These are phyloP conservation scores for Luscinia luscinia DNA, from an alignment of 2,797 vertebrate genomes.

Conservation along the genomic window DNA sequence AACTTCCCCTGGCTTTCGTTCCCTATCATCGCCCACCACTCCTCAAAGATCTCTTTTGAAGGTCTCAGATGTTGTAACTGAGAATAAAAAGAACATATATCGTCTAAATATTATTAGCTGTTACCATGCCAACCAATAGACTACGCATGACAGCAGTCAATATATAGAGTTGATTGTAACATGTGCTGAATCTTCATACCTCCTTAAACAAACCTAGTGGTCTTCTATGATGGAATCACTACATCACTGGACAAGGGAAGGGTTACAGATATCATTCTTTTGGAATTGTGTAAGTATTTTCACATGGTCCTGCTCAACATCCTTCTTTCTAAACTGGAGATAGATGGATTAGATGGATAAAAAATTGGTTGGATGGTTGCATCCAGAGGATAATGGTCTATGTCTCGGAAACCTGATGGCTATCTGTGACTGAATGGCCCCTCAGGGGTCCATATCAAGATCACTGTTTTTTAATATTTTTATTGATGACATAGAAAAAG, in stretches of 20 bases:
- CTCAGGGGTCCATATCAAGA: background rate
- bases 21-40: background rate
- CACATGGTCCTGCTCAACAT: accelerated
- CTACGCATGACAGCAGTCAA: background rate
- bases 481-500: background rate
- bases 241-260: background rate
- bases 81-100: background rate
- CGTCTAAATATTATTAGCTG: background rate
- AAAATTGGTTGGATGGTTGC: background rate
- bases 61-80: background rate
- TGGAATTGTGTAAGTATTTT: background rate
- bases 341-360: background rate
- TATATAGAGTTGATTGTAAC: background rate
- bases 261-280: background rate
- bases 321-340: background rate
- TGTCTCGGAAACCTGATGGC: background rate
- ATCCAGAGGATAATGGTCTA: background rate
- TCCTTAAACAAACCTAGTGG: background rate
- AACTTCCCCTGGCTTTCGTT: background rate
- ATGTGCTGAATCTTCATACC: background rate
- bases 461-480: background rate
- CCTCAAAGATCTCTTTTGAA: background rate
- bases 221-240: background rate
- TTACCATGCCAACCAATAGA: background rate
- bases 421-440: background rate